Conservation (phyloP, 2,888 invertebrate species). For the Congeria kusceri region DNA sequence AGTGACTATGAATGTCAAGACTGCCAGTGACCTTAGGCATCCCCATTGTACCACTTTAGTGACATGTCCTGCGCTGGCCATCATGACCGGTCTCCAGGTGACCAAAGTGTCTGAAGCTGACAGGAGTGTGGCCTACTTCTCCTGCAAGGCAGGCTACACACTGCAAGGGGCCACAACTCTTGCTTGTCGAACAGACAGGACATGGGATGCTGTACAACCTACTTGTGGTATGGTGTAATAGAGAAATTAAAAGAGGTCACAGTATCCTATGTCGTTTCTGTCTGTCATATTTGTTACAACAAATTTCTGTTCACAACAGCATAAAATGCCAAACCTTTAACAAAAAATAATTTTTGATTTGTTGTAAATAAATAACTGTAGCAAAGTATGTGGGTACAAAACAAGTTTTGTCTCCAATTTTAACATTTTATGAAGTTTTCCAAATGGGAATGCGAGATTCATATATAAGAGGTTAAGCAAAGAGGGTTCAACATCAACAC, state of each 20-base stretch:
- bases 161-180: conserved; percentile 29
- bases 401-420: too few relatives aligned
- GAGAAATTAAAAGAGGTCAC: neutral
- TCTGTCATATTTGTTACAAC: too few relatives aligned
- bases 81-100: neutral
- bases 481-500: too few relatives aligned
- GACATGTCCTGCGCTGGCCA: neutral
- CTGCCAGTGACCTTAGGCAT: too few relatives aligned
- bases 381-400: too few relatives aligned
- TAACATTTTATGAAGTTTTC: too few relatives aligned
- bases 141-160: conserved; percentile 43
- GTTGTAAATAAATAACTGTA: too few relatives aligned
- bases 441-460: too few relatives aligned
- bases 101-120: neutral
- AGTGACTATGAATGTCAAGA: too few relatives aligned
- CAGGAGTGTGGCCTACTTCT: neutral
- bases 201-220: conserved; percentile 39
- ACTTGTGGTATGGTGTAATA: conserved; percentile 31
- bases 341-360: neutral
- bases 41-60: neutral
- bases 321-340: neutral
- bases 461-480: too few relatives aligned
- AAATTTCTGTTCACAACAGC: too few relatives aligned
- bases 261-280: too few relatives aligned
- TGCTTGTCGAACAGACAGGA: conserved; percentile 36